Percentiles rank a stretch among this genome's conserved stretches.
phyloP scores from a whole-genome alignment of 2,888 invertebrate genomes.

The Sialis fuliginosa region DNA sequence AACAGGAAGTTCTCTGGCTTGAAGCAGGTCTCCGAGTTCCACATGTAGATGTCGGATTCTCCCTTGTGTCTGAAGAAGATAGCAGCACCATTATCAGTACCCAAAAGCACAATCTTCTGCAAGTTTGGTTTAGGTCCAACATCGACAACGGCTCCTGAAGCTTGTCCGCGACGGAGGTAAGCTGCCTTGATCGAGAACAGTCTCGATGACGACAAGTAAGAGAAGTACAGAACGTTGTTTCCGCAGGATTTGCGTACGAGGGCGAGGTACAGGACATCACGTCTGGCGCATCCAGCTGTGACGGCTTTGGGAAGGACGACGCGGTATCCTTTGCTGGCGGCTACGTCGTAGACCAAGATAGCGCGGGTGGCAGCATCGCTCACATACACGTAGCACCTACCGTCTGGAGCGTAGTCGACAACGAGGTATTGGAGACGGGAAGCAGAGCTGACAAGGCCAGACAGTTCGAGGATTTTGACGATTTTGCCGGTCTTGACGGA shows the following conservation, averaged over 20 bases:
- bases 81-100: conserved; percentile 38
- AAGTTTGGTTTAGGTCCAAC: conserved; percentile 34
- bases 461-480: conserved; percentile 36
- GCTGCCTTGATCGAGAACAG: conserved; percentile 37
- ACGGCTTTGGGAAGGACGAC: conserved; percentile 36
- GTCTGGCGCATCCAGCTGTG: conserved; percentile 20
- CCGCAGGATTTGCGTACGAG: conserved; percentile 31
- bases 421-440: conserved; percentile 39
- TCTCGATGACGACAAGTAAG: conserved; percentile 34
- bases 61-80: conserved; percentile 38
- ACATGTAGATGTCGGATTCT: conserved; percentile 40
- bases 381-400: conserved; percentile 27
- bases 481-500: conserved; percentile 36
- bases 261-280: conserved; percentile 39
- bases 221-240: conserved; percentile 33
- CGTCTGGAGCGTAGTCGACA: conserved; percentile 35
- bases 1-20: conserved; percentile 33
- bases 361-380: conserved; percentile 29
- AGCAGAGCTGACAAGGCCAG: conserved; percentile 27
- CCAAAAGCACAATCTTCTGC: conserved; percentile 34
- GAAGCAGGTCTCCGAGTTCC: conserved; percentile 41
- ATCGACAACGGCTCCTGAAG: conserved; percentile 35
- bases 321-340: conserved; percentile 30
- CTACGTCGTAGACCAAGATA: conserved; percentile 33
- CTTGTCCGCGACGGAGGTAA: conserved; percentile 31